Percentiles rank a stretch among this genome's conserved stretches.
Evolutionary conservation across 1,140 invertebrate genomes (phyloP).

Genomic region (Brachionus koreanus): DNA sequence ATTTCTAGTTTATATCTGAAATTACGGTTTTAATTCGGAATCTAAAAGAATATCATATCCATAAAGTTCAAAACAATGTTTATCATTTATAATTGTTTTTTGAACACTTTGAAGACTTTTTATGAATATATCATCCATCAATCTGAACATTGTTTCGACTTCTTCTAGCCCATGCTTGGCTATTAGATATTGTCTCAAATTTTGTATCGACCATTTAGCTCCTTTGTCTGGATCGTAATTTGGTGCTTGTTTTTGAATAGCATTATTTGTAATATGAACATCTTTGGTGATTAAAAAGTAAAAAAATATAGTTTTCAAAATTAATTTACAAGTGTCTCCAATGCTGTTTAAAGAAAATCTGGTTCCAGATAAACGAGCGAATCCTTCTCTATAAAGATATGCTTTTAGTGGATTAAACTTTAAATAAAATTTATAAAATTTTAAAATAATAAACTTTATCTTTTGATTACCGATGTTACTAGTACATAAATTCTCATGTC

Average conservation of each 20-base stretch:
- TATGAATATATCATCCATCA: slow-evolving; percentile 60
- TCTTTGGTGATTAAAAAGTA: slow-evolving; percentile 49
- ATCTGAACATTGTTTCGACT: slow-evolving; percentile 53
- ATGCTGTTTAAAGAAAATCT: slow-evolving; percentile 60
- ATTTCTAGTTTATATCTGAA: slow-evolving; percentile 28
- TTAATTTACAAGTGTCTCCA: slow-evolving; percentile 57
- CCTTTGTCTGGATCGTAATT: slow-evolving; percentile 62
- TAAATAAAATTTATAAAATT: slow-evolving; percentile 45
- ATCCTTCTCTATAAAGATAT: slow-evolving; percentile 61
- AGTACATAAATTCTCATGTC: slow-evolving; percentile 58
- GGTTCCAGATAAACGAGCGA: slow-evolving; percentile 61
- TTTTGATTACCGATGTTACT: slow-evolving; percentile 51
- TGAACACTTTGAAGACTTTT: slow-evolving; percentile 60
- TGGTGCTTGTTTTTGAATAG: slow-evolving; percentile 61
- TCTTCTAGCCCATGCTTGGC: slow-evolving; percentile 57
- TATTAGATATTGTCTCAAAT: slow-evolving; percentile 56
- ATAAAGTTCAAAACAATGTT: slow-evolving; percentile 63
- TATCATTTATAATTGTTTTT: slow-evolving; percentile 61
- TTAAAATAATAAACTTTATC: slow-evolving; percentile 35
- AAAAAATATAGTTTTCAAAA: background rate
- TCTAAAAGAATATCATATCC: slow-evolving; percentile 62
- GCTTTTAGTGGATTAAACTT: slow-evolving; percentile 59
- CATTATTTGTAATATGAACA: slow-evolving; percentile 62
- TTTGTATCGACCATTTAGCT: slow-evolving; percentile 60
- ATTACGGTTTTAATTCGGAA: slow-evolving; percentile 56